Percentiles rank a stretch among this genome's conserved stretches.
Conservation (phyloP, 2,113 vertebrate species). For the Indicator maculatus region DNA sequence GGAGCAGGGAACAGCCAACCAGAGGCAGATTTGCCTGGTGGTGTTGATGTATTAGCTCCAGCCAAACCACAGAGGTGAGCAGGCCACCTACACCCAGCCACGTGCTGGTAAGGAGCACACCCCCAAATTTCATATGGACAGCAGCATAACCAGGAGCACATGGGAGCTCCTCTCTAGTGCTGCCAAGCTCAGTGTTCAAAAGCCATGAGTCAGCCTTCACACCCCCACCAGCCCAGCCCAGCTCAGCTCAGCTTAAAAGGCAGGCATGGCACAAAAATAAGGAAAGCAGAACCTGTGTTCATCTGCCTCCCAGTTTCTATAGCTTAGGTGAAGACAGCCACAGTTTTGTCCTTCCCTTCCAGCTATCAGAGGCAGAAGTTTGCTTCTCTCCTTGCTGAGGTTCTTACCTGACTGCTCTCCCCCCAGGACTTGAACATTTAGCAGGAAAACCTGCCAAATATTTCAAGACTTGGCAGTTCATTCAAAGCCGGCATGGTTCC, state of each 20-base stretch:
- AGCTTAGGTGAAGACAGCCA: not conserved
- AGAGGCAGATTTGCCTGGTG: not conserved
- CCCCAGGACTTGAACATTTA: not conserved
- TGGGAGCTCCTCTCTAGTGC: not conserved
- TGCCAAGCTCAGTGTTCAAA: not conserved
- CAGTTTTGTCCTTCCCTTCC: not conserved
- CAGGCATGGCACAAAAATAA: not conserved
- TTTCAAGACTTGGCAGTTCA: not conserved
- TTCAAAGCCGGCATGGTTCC: not conserved
- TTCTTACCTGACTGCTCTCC: not conserved
- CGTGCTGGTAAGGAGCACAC: not conserved
- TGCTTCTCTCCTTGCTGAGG: not conserved
- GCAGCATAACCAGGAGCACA: not conserved
- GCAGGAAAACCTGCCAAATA: not conserved
- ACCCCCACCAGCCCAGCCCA: not conserved
- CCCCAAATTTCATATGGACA: not conserved
- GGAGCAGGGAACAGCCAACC: not conserved
- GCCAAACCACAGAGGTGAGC: not conserved
- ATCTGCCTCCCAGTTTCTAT: not conserved
- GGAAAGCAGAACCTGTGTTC: not conserved
- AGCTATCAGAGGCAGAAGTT: not conserved
- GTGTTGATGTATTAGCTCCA: not conserved
- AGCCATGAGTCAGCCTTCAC: not conserved
- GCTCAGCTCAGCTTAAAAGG: not conserved
- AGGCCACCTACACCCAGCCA: conserved; percentile 37